Evolutionary conservation across 2,113 vertebrate genomes (phyloP).

Genomic region (Chaetura pelagica): DNA sequence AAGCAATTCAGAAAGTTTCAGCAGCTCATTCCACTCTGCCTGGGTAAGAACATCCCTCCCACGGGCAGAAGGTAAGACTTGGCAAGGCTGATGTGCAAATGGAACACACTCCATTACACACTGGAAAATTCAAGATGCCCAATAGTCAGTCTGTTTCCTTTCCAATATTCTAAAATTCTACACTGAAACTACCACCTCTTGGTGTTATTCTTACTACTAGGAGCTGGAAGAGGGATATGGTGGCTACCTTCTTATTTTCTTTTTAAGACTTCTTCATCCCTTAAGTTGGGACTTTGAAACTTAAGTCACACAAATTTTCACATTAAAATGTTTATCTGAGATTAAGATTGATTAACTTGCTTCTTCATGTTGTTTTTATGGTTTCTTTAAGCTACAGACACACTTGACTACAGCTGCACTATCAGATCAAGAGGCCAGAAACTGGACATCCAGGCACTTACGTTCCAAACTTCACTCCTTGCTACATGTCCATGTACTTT

Average conservation of each 20-base stretch:
- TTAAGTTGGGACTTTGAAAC: neutral
- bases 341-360: neutral
- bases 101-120: neutral
- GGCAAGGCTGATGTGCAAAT: neutral
- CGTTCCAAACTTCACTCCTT: neutral
- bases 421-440: neutral
- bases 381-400: neutral
- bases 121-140: neutral
- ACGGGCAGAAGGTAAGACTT: neutral
- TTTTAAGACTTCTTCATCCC: neutral
- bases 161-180: neutral
- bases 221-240: neutral
- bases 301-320: neutral
- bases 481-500: neutral
- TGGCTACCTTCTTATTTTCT: neutral
- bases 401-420: neutral
- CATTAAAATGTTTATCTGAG: neutral
- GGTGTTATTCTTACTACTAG: neutral
- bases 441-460: neutral
- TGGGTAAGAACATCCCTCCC: neutral
- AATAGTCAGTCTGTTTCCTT: neutral
- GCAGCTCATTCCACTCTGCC: neutral
- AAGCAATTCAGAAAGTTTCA: neutral
- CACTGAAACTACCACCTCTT: neutral
- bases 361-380: neutral